phyloP scores from a whole-genome alignment of 2,113 vertebrate species.

The Marmota flaviventris region DNA sequence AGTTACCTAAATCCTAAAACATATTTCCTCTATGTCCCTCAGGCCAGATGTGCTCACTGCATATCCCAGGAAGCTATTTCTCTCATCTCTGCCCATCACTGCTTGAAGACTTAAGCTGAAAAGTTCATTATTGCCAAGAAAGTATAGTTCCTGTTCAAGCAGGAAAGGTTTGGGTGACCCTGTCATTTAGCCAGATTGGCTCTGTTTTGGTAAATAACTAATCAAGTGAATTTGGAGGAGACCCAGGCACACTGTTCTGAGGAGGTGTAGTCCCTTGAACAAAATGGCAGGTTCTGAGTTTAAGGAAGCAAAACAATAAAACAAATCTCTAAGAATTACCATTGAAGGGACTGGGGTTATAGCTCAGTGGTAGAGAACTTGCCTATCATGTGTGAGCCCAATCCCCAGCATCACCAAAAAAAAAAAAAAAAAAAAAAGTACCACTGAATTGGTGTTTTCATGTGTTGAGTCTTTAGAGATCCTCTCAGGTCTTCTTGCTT shows the following conservation, averaged over 20 bases:
- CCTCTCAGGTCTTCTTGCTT: not conserved
- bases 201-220: slow-evolving; percentile 35
- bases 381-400: no score
- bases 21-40: not conserved
- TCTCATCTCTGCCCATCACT: not conserved
- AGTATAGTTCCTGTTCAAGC: not conserved
- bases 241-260: not conserved
- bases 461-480: not conserved
- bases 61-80: not conserved
- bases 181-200: not conserved
- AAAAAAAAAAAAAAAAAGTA: no score
- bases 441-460: not conserved
- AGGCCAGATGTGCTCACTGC: not conserved
- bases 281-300: slow-evolving; percentile 24
- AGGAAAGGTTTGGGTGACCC: slow-evolving; percentile 34
- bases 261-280: not conserved
- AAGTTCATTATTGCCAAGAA: slow-evolving; percentile 35
- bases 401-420: no score
- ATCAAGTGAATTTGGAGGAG: slow-evolving; percentile 3
- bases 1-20: not conserved
- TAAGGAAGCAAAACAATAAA: slow-evolving; percentile 33
- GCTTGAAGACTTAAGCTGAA: not conserved
- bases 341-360: no score
- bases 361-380: no score
- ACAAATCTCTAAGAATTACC: not conserved